These are phyloP conservation scores for Drosophila jambulina DNA, from an alignment of 1,140 invertebrate genomes.

Conservation along the genomic window DNA sequence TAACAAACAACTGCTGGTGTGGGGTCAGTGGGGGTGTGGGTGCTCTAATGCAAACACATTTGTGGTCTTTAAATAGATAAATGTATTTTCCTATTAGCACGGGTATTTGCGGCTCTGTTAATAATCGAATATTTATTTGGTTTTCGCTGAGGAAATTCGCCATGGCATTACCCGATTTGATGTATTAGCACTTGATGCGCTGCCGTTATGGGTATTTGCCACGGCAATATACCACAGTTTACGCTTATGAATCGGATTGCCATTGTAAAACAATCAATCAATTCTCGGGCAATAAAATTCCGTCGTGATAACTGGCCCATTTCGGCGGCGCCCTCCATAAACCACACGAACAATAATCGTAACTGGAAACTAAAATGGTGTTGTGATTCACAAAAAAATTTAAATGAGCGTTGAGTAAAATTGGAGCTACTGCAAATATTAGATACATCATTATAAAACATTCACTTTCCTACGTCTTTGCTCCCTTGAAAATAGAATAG, in stretches of 20 bases:
- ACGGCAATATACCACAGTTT: slow-evolving; percentile 12
- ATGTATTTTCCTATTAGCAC: slow-evolving; percentile 46
- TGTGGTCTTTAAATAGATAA: slow-evolving; percentile 36
- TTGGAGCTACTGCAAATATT: slow-evolving; percentile 1
- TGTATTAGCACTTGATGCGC: slow-evolving; percentile 24
- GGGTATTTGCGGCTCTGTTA: slow-evolving; percentile 43
- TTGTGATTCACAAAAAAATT: slow-evolving; percentile 32
- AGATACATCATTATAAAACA: slow-evolving; percentile 13
- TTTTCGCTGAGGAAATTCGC: not conserved
- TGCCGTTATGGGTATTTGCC: slow-evolving; percentile 11
- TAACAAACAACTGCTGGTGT: slow-evolving; percentile 42
- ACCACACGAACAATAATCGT: slow-evolving; percentile 13
- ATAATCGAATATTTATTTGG: slow-evolving; percentile 38
- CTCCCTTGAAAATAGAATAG: slow-evolving; percentile 11
- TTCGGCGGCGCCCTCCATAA: slow-evolving; percentile 19
- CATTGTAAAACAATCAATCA: slow-evolving; percentile 68
- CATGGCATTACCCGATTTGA: slow-evolving; percentile 29
- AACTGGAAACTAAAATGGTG: not conserved
- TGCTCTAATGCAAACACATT: slow-evolving; percentile 43
- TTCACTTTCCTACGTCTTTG: slow-evolving; percentile 13
- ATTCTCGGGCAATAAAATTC: slow-evolving; percentile 39
- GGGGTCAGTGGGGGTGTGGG: slow-evolving; percentile 3
- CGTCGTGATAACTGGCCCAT: slow-evolving; percentile 27
- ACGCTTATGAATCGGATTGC: slow-evolving; percentile 36
- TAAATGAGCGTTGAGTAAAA: not conserved